Conservation (phyloP, 2,888 invertebrate genomes). For the Chrysolina oricalcia region DNA sequence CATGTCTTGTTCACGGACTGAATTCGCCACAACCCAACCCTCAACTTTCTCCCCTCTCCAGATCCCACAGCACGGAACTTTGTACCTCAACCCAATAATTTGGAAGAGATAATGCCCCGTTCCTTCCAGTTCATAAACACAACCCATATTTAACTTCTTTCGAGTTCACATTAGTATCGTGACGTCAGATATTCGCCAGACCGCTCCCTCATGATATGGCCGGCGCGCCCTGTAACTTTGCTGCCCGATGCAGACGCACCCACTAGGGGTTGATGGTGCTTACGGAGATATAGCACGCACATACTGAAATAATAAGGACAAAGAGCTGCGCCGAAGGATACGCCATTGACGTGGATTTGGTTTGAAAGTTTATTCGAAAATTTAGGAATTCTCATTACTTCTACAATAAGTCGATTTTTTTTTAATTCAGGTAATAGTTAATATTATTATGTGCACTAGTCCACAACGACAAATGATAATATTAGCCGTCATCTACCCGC, state of each 20-base stretch:
- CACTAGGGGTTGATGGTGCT: slow-evolving; percentile 30
- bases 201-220: slow-evolving; percentile 43
- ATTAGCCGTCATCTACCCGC: too few relatives aligned
- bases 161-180: slow-evolving; percentile 12
- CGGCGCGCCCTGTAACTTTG: slow-evolving; percentile 46
- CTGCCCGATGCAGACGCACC: slow-evolving; percentile 36
- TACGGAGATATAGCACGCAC: slow-evolving; percentile 36
- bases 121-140: slow-evolving; percentile 16
- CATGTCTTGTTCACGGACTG: background rate
- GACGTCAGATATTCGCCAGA: slow-evolving; percentile 38
- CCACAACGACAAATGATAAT: too few relatives aligned
- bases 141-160: slow-evolving; percentile 28
- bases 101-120: slow-evolving; percentile 31
- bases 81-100: slow-evolving; percentile 34
- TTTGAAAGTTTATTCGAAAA: background rate
- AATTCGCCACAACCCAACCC: background rate
- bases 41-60: background rate
- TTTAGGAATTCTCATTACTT: background rate
- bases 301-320: slow-evolving; percentile 2
- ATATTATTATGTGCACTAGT: too few relatives aligned
- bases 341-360: slow-evolving; percentile 8
- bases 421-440: too few relatives aligned
- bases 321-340: background rate
- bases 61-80: slow-evolving; percentile 9
- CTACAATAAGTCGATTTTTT: too few relatives aligned